Percentiles rank a stretch among this genome's conserved stretches.
phyloP scores from a whole-genome alignment of 1,140 invertebrate species.

The Papilio xuthus region DNA sequence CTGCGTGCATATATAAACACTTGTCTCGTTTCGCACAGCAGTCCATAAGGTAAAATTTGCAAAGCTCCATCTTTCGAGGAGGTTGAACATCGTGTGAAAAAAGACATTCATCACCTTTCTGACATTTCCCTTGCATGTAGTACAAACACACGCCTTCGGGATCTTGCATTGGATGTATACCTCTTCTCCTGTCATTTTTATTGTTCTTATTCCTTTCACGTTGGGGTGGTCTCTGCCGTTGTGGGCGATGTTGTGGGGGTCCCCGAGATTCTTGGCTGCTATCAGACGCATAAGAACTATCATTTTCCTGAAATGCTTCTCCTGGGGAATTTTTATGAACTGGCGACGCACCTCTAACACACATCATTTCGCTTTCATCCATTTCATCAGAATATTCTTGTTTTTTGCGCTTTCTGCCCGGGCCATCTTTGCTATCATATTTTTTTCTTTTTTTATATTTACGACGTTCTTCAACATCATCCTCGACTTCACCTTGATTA shows the following conservation, averaged over 20 bases:
- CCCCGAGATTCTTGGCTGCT: conserved; percentile 80
- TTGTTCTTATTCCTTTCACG: conserved; percentile 74
- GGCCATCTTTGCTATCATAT: conserved; percentile 71
- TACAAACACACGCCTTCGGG: conserved; percentile 88
- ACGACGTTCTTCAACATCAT: conserved; percentile 77
- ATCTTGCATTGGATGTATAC: conserved; percentile 82
- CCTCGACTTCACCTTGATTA: conserved; percentile 79
- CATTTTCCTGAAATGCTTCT: conserved; percentile 65
- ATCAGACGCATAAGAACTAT: conserved; percentile 81
- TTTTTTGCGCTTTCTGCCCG: conserved; percentile 78
- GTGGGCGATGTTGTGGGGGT: conserved; percentile 60
- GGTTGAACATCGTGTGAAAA: conserved; percentile 93
- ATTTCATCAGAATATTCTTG: conserved; percentile 83
- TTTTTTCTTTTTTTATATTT: conserved; percentile 81
- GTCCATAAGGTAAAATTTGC: conserved; percentile 98
- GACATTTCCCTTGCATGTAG: conserved; percentile 94
- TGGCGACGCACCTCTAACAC: conserved; percentile 87
- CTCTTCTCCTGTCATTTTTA: conserved; percentile 70
- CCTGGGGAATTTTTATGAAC: conserved; percentile 70
- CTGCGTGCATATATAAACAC: conserved; percentile 98
- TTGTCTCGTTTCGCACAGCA: conserved; percentile 97
- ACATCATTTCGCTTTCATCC: conserved; percentile 90
- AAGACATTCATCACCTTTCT: conserved; percentile 87
- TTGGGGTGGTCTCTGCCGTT: conserved; percentile 66
- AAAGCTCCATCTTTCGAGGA: conserved; percentile 95